Evolutionary conservation across 2,113 vertebrate genomes (phyloP).

Genomic region (Pachycephala philippinensis): DNA sequence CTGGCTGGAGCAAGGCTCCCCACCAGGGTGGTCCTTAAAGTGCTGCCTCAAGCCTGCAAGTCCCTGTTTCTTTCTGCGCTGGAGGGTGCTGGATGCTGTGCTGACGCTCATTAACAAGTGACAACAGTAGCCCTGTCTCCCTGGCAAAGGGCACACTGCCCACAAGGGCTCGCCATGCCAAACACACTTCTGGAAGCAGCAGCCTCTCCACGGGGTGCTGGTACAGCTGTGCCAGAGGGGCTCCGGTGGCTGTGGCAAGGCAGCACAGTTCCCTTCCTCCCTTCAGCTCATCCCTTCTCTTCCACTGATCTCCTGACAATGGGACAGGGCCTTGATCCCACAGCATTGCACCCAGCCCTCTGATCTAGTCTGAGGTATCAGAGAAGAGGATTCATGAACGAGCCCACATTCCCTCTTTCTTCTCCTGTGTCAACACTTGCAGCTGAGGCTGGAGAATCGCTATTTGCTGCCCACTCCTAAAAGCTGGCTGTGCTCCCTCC

Average conservation of each 20-base stretch:
- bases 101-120: neutral
- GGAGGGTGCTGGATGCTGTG: neutral
- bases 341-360: neutral
- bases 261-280: neutral
- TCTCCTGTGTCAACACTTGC: neutral
- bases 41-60: neutral
- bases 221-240: neutral
- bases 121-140: slow-evolving; percentile 27
- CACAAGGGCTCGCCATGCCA: neutral
- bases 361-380: neutral
- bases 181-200: neutral
- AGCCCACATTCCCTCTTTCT: neutral
- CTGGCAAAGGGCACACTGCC: neutral
- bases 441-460: neutral
- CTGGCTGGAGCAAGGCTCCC: neutral
- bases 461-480: neutral
- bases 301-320: neutral
- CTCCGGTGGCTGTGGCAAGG: neutral
- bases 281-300: neutral
- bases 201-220: neutral
- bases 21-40: neutral
- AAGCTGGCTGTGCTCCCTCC: neutral
- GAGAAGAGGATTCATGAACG: neutral
- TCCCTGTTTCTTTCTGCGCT: neutral
- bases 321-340: neutral